Evolutionary conservation across 2,888 invertebrate species (phyloP).

Genomic region (Tiphia femorata): DNA sequence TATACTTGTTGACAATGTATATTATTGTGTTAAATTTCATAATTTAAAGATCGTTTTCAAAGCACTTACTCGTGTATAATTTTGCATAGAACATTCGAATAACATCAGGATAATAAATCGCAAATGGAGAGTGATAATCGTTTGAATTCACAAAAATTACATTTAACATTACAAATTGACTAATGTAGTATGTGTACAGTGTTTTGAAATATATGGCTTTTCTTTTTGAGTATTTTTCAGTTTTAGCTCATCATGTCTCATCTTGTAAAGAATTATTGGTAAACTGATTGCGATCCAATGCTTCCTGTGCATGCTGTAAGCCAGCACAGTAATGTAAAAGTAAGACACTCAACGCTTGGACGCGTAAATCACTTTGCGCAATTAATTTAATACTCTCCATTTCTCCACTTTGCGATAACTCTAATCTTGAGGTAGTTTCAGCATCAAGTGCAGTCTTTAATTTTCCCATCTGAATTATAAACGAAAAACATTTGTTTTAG

Average conservation of each 20-base stretch:
- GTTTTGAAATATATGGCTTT: neutral
- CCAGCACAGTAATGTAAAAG: conserved; percentile 97
- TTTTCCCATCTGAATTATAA: conserved; percentile 77
- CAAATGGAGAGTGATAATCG: too few species aligned
- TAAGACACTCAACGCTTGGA: conserved; percentile 91
- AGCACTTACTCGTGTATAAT: neutral
- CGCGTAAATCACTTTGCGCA: conserved; percentile 83
- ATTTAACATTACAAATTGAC: conserved; percentile 28
- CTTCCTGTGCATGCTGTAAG: conserved; percentile 82
- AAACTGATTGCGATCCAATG: conserved; percentile 34
- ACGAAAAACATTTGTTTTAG: neutral
- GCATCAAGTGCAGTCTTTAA: conserved; percentile 82
- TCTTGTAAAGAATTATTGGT: neutral
- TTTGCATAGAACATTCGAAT: neutral
- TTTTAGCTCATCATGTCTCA: neutral
- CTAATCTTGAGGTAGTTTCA: conserved; percentile 74
- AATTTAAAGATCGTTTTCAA: neutral
- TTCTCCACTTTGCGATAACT: conserved; percentile 58
- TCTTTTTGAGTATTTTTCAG: neutral
- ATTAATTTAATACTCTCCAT: conserved; percentile 58
- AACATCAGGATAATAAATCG: too few species aligned
- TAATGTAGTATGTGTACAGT: conserved; percentile 28
- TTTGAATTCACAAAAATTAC: neutral
- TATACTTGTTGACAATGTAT: too few species aligned
- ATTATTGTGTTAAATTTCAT: neutral